Evolutionary conservation across 1,140 invertebrate species (phyloP), one percentile per base, ranked within the genome.

Genomic region (Chlorops oryzae): DNA sequence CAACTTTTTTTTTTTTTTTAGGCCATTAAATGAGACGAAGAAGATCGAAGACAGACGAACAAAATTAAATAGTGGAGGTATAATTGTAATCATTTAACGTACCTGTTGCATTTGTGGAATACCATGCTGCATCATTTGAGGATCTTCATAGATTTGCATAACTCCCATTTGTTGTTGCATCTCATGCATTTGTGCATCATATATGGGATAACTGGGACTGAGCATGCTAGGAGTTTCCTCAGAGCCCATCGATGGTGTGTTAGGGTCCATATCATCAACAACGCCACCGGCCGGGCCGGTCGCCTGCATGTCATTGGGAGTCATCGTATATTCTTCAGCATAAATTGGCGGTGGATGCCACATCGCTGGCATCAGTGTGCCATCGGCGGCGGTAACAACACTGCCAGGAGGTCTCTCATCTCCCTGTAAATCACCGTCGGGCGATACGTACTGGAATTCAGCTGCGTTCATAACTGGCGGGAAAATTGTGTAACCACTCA

Each of bases 91-190:
- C n/a, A n/a, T 12, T 37, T 18, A 25, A 34, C 44, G 44, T 43
- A 55, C 54, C 37, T 52, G 65, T 46, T 51, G 51, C 32, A 63
- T 35, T 7, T 50, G 44, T 20, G 23, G 66, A 38, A 69, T 61
- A 1, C 53, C 50, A 48, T 62, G 62, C n/a, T 61, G 50, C 13
- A 58, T 55, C 42, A 65, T 43, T 43, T 70, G 65, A 5, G 53
- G 55, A 42, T 69, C 63, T 28, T 69, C 66, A 21, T 62, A 70
- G 23, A 70, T 65, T 46, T 70, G 66, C 62, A 70, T 60, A 24
- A 70, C 61, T 24, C 62, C 54, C 66, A 70, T 65, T 47, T 66
- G 66, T 24, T 70, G 66, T 45, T 66, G 63, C 34, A 69, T 58
- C 17, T 70, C 66, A 41, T 70, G 66, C 15, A 70, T 50, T 48